These are phyloP conservation scores for Lateolabrax maculatus DNA, from an alignment of 2,797 vertebrate species.

Conservation along the genomic window DNA sequence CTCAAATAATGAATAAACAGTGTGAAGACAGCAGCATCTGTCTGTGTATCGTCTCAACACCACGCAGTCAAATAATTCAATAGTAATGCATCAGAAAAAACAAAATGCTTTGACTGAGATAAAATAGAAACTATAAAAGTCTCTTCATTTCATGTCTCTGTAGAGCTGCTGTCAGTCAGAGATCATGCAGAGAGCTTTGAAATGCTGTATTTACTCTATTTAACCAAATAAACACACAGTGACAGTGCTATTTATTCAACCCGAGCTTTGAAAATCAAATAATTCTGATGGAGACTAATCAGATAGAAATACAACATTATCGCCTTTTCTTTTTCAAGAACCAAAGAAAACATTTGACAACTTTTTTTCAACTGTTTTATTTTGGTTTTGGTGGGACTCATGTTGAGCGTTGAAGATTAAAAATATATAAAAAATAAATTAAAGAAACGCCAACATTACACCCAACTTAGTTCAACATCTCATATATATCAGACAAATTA, in stretches of 20 bases:
- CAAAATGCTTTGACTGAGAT: slow-evolving; percentile 20
- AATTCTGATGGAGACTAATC: slow-evolving; percentile 14
- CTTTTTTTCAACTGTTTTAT: neutral
- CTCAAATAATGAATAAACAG: neutral
- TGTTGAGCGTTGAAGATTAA: too few species aligned
- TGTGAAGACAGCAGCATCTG: slow-evolving; percentile 1
- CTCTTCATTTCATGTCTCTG: slow-evolving; percentile 19
- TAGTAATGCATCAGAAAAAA: slow-evolving; percentile 11
- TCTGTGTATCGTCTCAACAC: neutral
- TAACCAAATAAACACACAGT: slow-evolving; percentile 15
- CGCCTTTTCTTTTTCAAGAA: neutral
- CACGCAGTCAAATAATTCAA: slow-evolving; percentile 14
- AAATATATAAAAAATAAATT: too few species aligned
- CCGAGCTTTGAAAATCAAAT: slow-evolving; percentile 28
- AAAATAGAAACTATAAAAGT: slow-evolving; percentile 2
- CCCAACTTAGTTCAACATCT: too few species aligned
- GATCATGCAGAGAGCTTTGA: slow-evolving; percentile 20
- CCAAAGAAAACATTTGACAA: neutral
- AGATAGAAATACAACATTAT: neutral
- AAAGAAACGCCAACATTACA: too few species aligned
- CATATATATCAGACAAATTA: too few species aligned
- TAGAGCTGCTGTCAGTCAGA: slow-evolving; percentile 19
- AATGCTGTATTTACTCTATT: slow-evolving; percentile 34
- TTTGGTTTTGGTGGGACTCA: neutral
- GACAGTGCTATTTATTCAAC: neutral